Conservation (phyloP, 2,888 invertebrate genomes). For the Yponomeuta cagnagella region DNA sequence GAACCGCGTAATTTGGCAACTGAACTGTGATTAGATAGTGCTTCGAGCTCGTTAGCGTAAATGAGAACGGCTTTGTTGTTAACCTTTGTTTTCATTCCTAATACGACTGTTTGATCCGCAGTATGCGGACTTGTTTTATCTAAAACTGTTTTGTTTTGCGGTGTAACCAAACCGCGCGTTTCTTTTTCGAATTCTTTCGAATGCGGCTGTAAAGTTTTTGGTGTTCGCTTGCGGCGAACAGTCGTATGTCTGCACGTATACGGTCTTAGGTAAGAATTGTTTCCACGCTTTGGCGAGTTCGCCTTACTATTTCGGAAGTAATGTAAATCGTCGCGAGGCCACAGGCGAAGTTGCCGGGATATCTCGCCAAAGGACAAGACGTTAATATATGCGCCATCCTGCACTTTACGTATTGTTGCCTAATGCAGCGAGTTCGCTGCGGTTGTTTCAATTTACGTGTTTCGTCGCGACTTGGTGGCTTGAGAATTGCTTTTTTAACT, state of each 20-base stretch:
- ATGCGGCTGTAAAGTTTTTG: constrained; percentile 36
- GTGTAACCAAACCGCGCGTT: constrained; percentile 5
- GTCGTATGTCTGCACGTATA: constrained; percentile 18
- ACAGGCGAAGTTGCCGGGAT: constrained; percentile 62
- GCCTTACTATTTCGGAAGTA: constrained; percentile 64
- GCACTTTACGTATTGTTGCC: constrained; percentile 66
- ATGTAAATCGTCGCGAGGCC: constrained; percentile 65
- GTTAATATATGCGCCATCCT: constrained; percentile 71
- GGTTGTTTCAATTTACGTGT: constrained; percentile 52
- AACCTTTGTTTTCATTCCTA: constrained; percentile 43
- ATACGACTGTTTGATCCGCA: constrained; percentile 15
- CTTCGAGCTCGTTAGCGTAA: constrained; percentile 64
- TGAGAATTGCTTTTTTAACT: constrained; percentile 24
- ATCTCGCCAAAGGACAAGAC: constrained; percentile 72
- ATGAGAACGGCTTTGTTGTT: constrained; percentile 60
- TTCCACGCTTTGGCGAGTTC: constrained; percentile 46
- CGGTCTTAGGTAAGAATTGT: constrained; percentile 28
- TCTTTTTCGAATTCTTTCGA: constrained; percentile 29
- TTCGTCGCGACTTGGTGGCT: constrained; percentile 3
- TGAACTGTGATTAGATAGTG: constrained; percentile 71
- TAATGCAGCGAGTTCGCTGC: constrained; percentile 60
- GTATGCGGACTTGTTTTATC: constrained; percentile 7
- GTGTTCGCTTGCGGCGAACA: constrained; percentile 20
- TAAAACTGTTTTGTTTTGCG: constrained; percentile 11
- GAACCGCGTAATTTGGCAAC: constrained; percentile 71